phyloP scores from a whole-genome alignment of 2,888 invertebrate genomes.

The Phymatocera aterrima region DNA sequence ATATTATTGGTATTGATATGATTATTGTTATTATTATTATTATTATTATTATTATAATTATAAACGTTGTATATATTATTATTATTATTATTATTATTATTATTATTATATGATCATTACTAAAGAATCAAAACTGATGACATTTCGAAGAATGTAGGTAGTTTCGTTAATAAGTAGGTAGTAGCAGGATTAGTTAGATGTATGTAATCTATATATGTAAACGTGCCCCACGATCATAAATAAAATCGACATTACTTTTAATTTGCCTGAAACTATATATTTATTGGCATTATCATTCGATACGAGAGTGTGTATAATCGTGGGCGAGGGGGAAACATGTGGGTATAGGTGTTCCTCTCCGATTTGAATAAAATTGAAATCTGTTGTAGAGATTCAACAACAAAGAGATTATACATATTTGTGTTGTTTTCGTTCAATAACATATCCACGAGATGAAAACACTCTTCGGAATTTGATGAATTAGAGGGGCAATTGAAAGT shows the following conservation, averaged over 20 bases:
- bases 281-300: neutral
- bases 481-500: no score
- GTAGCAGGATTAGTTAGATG: slow-evolving; percentile 62
- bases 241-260: slow-evolving; percentile 69
- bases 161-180: slow-evolving; percentile 64
- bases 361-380: no score
- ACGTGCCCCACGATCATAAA: slow-evolving; percentile 68
- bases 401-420: no score
- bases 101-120: slow-evolving; percentile 58
- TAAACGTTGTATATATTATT: slow-evolving; percentile 70
- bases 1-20: slow-evolving; percentile 54
- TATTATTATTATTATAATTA: slow-evolving; percentile 56
- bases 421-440: no score
- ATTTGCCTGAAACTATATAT: neutral
- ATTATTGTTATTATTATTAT: slow-evolving; percentile 55
- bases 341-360: no score
- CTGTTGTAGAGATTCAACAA: no score
- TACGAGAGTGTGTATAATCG: neutral
- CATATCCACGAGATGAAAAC: no score
- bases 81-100: slow-evolving; percentile 38
- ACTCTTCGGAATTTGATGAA: no score
- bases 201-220: slow-evolving; percentile 73
- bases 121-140: slow-evolving; percentile 60
- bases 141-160: slow-evolving; percentile 65
- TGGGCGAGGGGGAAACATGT: no score